These are phyloP conservation scores for Drosophila setifemur DNA, from an alignment of 1,140 invertebrate species.

Conservation along the genomic window DNA sequence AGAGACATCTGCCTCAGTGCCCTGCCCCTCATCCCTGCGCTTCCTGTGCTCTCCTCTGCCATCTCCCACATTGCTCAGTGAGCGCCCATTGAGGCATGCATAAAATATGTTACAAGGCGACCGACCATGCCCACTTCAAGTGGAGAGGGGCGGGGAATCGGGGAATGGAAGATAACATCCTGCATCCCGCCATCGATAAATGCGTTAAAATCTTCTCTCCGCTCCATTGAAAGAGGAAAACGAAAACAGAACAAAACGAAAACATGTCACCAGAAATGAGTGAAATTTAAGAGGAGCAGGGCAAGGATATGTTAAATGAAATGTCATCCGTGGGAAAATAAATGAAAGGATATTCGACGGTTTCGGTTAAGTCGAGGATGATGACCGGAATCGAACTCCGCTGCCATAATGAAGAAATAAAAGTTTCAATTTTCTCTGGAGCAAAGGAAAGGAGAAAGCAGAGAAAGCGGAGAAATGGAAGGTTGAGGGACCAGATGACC, in stretches of 20 bases:
- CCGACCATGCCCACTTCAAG: constrained; percentile 24
- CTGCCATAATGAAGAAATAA: constrained; percentile 32
- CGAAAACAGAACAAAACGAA: constrained; percentile 14
- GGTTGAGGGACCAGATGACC: not conserved
- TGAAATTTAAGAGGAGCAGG: constrained; percentile 23
- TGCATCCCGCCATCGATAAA: constrained; percentile 30
- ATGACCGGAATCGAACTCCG: constrained; percentile 3
- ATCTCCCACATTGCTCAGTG: constrained; percentile 40
- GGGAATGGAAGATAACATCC: constrained; percentile 2
- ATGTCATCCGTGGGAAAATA: constrained; percentile 27
- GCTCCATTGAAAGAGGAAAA: constrained; percentile 42
- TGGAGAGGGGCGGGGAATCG: not conserved
- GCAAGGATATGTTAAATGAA: constrained; percentile 26
- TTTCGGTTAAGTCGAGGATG: not conserved
- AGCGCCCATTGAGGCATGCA: constrained; percentile 49
- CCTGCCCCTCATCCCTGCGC: not conserved
- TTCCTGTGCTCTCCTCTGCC: not conserved
- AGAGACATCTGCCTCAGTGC: constrained; percentile 37
- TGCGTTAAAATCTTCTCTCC: constrained; percentile 41
- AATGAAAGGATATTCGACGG: not conserved
- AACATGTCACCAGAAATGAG: constrained; percentile 9
- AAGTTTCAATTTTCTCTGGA: constrained; percentile 11
- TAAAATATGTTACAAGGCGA: constrained; percentile 62
- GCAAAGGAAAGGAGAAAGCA: not conserved
- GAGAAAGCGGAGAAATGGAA: not conserved